phyloP scores from a whole-genome alignment of 2,797 vertebrate species.

The Chaetophractus vellerosus region DNA sequence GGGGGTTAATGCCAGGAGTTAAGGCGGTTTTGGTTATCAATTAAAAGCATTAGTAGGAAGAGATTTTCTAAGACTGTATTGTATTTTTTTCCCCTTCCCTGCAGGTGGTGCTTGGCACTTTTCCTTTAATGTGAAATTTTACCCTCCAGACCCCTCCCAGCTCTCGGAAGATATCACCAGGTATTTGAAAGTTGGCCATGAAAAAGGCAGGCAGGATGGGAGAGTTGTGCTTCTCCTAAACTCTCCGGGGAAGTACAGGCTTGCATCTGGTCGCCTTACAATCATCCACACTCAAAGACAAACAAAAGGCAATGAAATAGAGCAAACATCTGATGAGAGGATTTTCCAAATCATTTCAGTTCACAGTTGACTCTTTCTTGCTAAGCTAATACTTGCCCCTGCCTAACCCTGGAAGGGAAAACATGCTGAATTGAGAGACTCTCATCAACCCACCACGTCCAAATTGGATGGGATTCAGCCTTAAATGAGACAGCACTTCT shows the following conservation, averaged over 20 bases:
- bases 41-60: not conserved
- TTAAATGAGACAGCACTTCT: not conserved
- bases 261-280: not conserved
- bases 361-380: slow-evolving; percentile 46
- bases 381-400: slow-evolving; percentile 3
- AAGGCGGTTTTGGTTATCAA: not conserved
- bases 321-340: not conserved
- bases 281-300: not conserved
- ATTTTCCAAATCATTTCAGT: not conserved
- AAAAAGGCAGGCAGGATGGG: not conserved
- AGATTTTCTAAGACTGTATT: slow-evolving; percentile 67
- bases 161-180: slow-evolving; percentile 98
- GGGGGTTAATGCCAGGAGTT: not conserved
- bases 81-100: slow-evolving; percentile 62
- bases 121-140: slow-evolving; percentile 99
- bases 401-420: slow-evolving; percentile 56
- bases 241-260: not conserved
- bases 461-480: slow-evolving; percentile 54
- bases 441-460: not conserved
- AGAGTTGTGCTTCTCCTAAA: not conserved
- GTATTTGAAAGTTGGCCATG: slow-evolving; percentile 87
- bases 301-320: not conserved
- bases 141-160: slow-evolving; percentile 97
- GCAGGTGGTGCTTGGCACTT: slow-evolving; percentile 98
- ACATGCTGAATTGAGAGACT: not conserved